phyloP scores from a whole-genome alignment of 92 coral and sea anemone genomes.

The Pocillopora grandis region DNA sequence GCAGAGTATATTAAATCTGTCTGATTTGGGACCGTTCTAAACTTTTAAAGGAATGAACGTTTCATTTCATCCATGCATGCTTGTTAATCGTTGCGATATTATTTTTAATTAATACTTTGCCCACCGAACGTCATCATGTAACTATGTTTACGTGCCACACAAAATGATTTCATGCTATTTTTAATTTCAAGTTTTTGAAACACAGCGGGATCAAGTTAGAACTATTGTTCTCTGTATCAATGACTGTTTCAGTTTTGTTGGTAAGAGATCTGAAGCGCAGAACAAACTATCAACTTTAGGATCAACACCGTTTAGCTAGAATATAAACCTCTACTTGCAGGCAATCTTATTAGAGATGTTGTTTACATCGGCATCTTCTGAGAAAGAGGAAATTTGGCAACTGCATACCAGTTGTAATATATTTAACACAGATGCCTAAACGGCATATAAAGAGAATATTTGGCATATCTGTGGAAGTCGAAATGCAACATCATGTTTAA shows the following conservation, averaged over 20 bases:
- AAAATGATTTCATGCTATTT: too few relatives aligned
- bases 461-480: constrained; percentile 7
- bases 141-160: too few relatives aligned
- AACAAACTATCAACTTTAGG: neutral
- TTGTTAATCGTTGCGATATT: too few relatives aligned
- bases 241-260: neutral
- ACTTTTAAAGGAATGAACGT: too few relatives aligned
- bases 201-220: too few relatives aligned
- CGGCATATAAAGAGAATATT: neutral
- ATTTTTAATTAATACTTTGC: too few relatives aligned
- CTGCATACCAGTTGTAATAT: constrained; percentile 7
- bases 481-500: neutral
- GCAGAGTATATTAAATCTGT: too few relatives aligned
- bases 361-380: constrained; percentile 1
- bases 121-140: too few relatives aligned
- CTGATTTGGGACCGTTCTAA: too few relatives aligned
- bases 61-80: too few relatives aligned
- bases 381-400: neutral
- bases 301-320: neutral
- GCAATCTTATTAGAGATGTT: neutral
- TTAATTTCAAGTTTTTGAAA: too few relatives aligned
- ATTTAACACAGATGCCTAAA: neutral
- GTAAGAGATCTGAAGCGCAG: neutral
- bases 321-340: constrained; percentile 2
- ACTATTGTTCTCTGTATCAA: neutral